A percentile compares a stretch with the other conserved stretches of the same genome.
These are phyloP conservation scores for Synanthedon andrenaeformis DNA, from an alignment of 2,888 invertebrate species.

Conservation along the genomic window DNA sequence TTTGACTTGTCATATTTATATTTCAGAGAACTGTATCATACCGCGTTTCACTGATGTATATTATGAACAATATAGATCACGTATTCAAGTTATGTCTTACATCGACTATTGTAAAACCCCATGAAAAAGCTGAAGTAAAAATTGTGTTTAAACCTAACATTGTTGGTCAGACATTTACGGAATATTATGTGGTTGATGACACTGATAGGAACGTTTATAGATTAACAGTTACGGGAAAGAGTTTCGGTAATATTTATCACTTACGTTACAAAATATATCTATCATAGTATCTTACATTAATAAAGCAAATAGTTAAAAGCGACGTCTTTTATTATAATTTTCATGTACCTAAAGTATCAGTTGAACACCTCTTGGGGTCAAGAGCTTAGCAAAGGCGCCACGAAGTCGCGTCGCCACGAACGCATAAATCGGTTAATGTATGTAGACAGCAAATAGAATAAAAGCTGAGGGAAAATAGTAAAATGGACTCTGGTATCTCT, in stretches of 20 bases:
- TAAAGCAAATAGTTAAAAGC: too few species aligned
- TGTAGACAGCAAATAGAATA: too few species aligned
- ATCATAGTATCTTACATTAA: too few species aligned
- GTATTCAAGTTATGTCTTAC: slow-evolving; percentile 43
- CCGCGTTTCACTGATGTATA: slow-evolving; percentile 41
- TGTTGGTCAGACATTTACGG: slow-evolving; percentile 47
- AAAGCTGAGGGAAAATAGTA: too few species aligned
- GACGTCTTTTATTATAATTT: too few species aligned
- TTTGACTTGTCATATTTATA: background rate
- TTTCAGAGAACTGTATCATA: slow-evolving; percentile 17
- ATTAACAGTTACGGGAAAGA: slow-evolving; percentile 46
- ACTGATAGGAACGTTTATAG: slow-evolving; percentile 36
- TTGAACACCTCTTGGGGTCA: too few species aligned
- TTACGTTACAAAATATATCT: background rate
- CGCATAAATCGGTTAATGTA: too few species aligned
- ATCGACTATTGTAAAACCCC: slow-evolving; percentile 30
- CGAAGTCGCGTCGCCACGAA: too few species aligned
- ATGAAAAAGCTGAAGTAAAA: slow-evolving; percentile 28
- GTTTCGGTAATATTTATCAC: slow-evolving; percentile 31
- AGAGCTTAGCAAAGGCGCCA: too few species aligned
- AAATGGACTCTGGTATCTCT: too few species aligned
- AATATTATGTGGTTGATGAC: slow-evolving; percentile 52
- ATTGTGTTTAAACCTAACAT: slow-evolving; percentile 42
- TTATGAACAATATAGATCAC: slow-evolving; percentile 45
- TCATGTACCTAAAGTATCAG: too few species aligned